These are phyloP conservation scores for Meganola albula DNA, from an alignment of 2,888 invertebrate genomes.

Conservation along the genomic window DNA sequence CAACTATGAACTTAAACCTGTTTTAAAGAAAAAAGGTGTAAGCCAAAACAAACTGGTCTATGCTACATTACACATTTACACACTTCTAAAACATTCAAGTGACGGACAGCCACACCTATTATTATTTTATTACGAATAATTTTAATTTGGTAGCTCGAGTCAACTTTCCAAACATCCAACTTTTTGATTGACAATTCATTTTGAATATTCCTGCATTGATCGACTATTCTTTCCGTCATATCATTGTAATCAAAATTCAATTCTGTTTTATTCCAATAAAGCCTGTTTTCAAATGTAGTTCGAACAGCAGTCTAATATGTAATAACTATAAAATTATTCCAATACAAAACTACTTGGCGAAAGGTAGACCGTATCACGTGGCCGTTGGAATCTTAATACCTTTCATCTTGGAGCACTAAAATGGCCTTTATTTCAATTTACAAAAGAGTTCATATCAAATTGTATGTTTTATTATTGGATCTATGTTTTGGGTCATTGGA, in stretches of 20 bases:
- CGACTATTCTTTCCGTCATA: slow-evolving; percentile 16
- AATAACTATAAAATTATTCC: slow-evolving; percentile 75
- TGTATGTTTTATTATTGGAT: slow-evolving; percentile 11
- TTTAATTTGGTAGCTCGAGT: slow-evolving; percentile 28
- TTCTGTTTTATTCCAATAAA: slow-evolving; percentile 12
- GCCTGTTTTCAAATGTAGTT: slow-evolving; percentile 30
- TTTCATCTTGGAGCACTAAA: slow-evolving; percentile 28
- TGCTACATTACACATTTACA: slow-evolving; percentile 5
- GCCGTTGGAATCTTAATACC: slow-evolving; percentile 61
- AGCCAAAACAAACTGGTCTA: slow-evolving; percentile 1
- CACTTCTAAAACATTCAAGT: slow-evolving; percentile 22
- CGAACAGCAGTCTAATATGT: slow-evolving; percentile 62
- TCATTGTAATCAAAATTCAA: slow-evolving; percentile 7
- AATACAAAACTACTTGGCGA: slow-evolving; percentile 71
- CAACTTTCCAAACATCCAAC: slow-evolving; percentile 24
- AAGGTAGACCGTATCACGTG: slow-evolving; percentile 69
- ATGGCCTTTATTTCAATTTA: slow-evolving; percentile 30
- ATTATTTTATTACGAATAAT: slow-evolving; percentile 21
- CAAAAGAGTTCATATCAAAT: slow-evolving; percentile 30
- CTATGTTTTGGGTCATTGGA: slow-evolving; percentile 5
- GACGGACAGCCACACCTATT: slow-evolving; percentile 17
- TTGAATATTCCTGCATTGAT: slow-evolving; percentile 19
- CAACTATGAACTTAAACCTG: neutral
- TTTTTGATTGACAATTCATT: slow-evolving; percentile 33
- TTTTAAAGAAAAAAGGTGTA: neutral